Percentiles rank a stretch among this genome's conserved stretches.
phyloP scores from a whole-genome alignment of 1,140 invertebrate species.

The Trachymyrmex septentrionalis region DNA sequence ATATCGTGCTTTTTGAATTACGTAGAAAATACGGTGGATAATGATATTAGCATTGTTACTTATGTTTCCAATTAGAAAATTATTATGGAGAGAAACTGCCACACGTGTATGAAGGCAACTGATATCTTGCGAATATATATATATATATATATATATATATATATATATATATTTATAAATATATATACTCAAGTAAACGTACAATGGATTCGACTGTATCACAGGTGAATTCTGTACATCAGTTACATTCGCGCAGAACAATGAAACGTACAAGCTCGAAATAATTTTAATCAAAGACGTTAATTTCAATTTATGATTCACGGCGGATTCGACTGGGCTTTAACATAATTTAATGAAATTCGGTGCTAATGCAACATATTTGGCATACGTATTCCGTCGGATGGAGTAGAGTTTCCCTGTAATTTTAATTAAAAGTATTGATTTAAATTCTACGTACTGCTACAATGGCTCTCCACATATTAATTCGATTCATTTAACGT shows the following conservation, averaged over 20 bases:
- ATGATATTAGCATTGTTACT: background rate
- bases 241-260: conserved; percentile 29
- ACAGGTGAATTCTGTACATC: background rate
- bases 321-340: conserved; percentile 58
- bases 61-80: conserved; percentile 4
- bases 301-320: conserved; percentile 66
- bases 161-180: background rate
- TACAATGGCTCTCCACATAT: conserved; percentile 51
- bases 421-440: conserved; percentile 67
- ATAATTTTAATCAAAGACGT: conserved; percentile 66
- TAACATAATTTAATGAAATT: conserved; percentile 67
- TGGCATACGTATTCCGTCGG: conserved; percentile 58
- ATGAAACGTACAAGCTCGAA: conserved; percentile 53
- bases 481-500: conserved; percentile 62
- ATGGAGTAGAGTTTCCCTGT: conserved; percentile 64
- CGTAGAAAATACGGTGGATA: background rate
- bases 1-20: background rate
- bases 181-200: conserved; percentile 9
- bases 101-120: background rate
- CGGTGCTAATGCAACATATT: conserved; percentile 65
- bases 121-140: background rate
- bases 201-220: background rate
- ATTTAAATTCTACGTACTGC: conserved; percentile 59
- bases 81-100: background rate
- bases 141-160: background rate